Base-by-base conservation (phyloP, 2,797 vertebrate species). In the Meda fulgida region DNA sequence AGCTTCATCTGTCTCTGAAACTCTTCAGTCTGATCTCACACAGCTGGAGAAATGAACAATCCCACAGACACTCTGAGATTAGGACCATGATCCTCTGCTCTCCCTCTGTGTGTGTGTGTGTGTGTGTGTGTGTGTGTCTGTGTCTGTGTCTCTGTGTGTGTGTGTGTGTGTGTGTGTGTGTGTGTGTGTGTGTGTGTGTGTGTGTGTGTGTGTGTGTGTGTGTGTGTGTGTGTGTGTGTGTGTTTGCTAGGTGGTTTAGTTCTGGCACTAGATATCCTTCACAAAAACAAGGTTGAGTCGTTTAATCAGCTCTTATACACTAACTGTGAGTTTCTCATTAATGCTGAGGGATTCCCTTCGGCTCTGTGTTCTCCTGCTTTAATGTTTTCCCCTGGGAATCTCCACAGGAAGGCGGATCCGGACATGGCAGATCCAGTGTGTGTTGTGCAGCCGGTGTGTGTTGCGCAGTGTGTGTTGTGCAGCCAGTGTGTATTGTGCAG, bases 21-120 rank as follows among this genome's bases (percentile, higher is more conserved):
- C 10, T 11, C 70, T 21, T 73, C n/a, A 91, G 85, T 85, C 84
- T 78, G 83, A 80, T 89, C 91, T 90, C 89, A 77, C 34, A 38
- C 75, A 77, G 75, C 75, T 77, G 85, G 90, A 92, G 92, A 90
- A 91, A 89, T 84, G 86, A 92, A 81, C 90, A 90, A 88, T 89
- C 21, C n/a, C 55, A 19, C 65, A 40, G 86, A 88, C 85, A 78
- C 84, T 83, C 75, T 86, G 84, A 91, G 87, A 89, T 91, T 92
- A 93, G 91, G 23, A 36, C n/a, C 38, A 55, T 82, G 85, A 86
- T 86, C 78, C 71, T 55, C 38, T 88, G 89, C 87, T 34, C 63
- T 86, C 10, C 13, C 11, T 11, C 40, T 16, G 18, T 21, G 18
- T 7, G 1, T 53, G 18, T 53, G 51, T 55, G 19, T 51, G 48